Evolutionary conservation across 2,113 vertebrate genomes (phyloP).

Genomic region (Phoenicopterus ruber): DNA sequence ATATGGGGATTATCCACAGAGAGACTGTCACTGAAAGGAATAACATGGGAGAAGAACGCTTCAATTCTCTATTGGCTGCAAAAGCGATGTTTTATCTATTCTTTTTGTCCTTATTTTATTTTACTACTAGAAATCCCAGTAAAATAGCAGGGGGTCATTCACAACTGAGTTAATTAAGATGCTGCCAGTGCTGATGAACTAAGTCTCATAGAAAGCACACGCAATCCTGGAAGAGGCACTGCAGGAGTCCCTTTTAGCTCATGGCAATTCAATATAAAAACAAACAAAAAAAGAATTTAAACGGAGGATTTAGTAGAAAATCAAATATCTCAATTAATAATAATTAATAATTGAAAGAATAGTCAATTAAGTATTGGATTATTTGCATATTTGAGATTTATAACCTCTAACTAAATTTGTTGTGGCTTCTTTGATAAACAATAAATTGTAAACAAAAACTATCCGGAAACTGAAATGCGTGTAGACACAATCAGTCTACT

Average conservation of each 20-base stretch:
- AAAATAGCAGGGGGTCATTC: background rate
- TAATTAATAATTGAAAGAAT: background rate
- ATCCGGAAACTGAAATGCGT: background rate
- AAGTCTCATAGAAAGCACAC: background rate
- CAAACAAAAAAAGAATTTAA: background rate
- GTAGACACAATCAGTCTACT: background rate
- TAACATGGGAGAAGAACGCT: background rate
- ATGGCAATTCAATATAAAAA: background rate
- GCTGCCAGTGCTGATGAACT: background rate
- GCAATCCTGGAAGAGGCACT: background rate
- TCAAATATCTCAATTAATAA: background rate
- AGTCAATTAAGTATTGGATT: background rate
- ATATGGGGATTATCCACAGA: background rate
- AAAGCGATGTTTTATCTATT: background rate
- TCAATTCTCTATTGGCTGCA: background rate
- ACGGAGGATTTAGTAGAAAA: background rate
- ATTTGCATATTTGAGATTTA: background rate
- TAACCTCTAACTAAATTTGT: background rate
- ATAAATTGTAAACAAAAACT: background rate
- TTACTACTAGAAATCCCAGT: background rate
- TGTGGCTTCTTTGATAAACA: background rate
- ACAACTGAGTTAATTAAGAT: constrained; percentile 30
- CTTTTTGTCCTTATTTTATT: background rate
- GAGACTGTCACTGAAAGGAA: background rate
- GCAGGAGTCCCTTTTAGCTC: background rate